phyloP scores from a whole-genome alignment of 2,888 invertebrate genomes.

The Cerastis rubricosa region DNA sequence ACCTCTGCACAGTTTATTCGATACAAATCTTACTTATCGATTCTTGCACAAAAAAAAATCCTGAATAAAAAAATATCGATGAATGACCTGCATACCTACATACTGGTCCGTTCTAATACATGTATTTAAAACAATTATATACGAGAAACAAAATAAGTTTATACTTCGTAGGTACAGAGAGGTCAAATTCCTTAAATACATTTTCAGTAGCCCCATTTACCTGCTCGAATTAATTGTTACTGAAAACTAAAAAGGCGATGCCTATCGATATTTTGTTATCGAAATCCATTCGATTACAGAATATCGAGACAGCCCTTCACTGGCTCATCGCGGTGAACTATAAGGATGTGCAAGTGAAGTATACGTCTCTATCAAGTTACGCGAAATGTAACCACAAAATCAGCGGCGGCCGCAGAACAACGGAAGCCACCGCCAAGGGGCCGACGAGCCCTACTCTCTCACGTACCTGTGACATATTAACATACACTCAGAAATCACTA shows the following conservation, averaged over 20 bases:
- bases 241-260: background rate
- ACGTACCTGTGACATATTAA: constrained; percentile 82
- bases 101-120: background rate
- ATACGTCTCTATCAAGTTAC: constrained; percentile 88
- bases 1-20: constrained; percentile 57
- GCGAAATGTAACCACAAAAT: constrained; percentile 90
- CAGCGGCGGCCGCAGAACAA: constrained; percentile 87
- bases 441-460: constrained; percentile 76
- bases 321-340: constrained; percentile 68
- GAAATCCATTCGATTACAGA: constrained; percentile 35
- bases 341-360: constrained; percentile 84
- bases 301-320: constrained; percentile 72
- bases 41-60: constrained; percentile 16
- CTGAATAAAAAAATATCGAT: background rate
- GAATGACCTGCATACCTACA: background rate
- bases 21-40: constrained; percentile 64
- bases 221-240: background rate
- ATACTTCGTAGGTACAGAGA: background rate
- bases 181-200: background rate
- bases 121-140: background rate
- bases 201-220: background rate
- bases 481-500: constrained; percentile 66
- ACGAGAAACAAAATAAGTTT: background rate
- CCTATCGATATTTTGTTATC: background rate
- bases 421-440: constrained; percentile 86